A percentile compares a stretch with the other conserved stretches of the same genome.
phyloP scores from a whole-genome alignment of 2,888 invertebrate genomes.

The Drosophila mayaguana region DNA sequence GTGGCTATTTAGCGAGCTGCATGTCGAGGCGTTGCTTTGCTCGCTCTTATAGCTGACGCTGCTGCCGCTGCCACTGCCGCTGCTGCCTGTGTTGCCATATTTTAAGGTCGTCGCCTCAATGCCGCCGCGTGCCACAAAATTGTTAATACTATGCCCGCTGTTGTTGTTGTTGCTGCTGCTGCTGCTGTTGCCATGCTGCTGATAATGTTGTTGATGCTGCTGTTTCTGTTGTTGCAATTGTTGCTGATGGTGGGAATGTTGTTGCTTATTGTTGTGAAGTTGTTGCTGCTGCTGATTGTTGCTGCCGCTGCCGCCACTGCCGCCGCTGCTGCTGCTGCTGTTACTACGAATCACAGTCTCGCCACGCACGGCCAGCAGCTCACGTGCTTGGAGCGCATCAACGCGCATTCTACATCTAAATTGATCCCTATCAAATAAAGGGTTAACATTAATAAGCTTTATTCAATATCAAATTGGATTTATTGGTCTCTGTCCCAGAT shows the following conservation, averaged over 20 bases:
- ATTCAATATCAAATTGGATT: neutral
- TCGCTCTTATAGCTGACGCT: constrained; percentile 55
- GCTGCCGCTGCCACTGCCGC: constrained; percentile 16
- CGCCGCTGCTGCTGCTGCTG: constrained; percentile 63
- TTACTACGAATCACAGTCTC: constrained; percentile 80
- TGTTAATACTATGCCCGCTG: constrained; percentile 74
- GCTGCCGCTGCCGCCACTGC: constrained; percentile 55
- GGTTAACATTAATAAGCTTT: neutral
- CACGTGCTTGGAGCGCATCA: constrained; percentile 84
- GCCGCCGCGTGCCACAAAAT: constrained; percentile 73
- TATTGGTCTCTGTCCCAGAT: neutral
- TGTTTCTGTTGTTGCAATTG: constrained; percentile 58
- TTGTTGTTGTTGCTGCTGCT: constrained; percentile 47
- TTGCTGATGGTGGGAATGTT: constrained; percentile 75
- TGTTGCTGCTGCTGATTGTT: constrained; percentile 61
- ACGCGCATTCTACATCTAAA: constrained; percentile 85
- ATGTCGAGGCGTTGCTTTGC: constrained; percentile 60
- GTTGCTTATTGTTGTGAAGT: constrained; percentile 73
- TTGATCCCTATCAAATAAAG: constrained; percentile 76
- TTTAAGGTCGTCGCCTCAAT: constrained; percentile 77
- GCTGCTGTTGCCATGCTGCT: constrained; percentile 35
- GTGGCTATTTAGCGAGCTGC: constrained; percentile 77
- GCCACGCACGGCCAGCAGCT: constrained; percentile 82
- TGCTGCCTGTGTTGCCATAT: constrained; percentile 66
- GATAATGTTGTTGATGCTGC: constrained; percentile 40